Percentiles rank a stretch among this genome's conserved stretches.
phyloP scores from a whole-genome alignment of 2,797 vertebrate genomes.

The Gymnoscopelus braueri region DNA sequence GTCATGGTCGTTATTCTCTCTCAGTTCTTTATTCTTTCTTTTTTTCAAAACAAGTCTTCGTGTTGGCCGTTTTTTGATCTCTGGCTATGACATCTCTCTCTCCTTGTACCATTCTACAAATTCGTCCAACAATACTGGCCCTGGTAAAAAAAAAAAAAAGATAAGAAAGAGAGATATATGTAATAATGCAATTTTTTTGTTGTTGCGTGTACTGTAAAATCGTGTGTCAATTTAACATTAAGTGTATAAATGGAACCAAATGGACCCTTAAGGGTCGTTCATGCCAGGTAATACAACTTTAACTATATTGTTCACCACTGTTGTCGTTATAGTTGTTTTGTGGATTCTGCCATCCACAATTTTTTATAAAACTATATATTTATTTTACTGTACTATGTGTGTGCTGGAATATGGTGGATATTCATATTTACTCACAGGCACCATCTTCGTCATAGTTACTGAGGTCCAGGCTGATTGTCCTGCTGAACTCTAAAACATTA shows the following conservation, averaged over 20 bases:
- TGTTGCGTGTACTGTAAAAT: background rate
- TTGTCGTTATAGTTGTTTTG: no score
- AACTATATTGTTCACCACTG: no score
- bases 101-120: slow-evolving; percentile 99
- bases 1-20: slow-evolving; percentile 82
- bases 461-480: slow-evolving; percentile 99
- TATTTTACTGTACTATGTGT: background rate
- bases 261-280: no score
- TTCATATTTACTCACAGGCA: slow-evolving; percentile 88
- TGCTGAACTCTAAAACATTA: slow-evolving; percentile 99
- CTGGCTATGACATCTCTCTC: slow-evolving; percentile 95
- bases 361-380: background rate
- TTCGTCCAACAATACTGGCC: slow-evolving; percentile 99
- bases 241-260: no score
- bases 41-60: slow-evolving; percentile 43
- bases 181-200: no score
- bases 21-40: slow-evolving; percentile 20
- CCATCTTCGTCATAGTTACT: slow-evolving; percentile 99
- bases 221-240: no score
- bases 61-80: slow-evolving; percentile 60
- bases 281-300: no score
- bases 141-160: slow-evolving; percentile 75
- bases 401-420: background rate
- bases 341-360: no score
- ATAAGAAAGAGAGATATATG: background rate